phyloP scores from a whole-genome alignment of 35 echinoderm and acorn worm genomes.

The Amphiura filiformis region DNA sequence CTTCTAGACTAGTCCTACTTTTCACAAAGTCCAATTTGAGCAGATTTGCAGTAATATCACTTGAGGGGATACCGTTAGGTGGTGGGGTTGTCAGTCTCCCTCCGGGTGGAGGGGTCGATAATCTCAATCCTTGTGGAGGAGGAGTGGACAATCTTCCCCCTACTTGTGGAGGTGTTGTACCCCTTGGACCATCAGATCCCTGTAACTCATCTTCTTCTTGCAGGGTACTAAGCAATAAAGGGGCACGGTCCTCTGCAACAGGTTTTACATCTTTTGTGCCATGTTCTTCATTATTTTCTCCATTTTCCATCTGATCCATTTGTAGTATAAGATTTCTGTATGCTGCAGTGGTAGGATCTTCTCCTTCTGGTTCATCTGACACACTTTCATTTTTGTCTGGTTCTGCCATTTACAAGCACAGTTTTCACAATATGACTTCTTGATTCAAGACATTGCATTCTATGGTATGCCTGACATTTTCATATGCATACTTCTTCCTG shows the following conservation, averaged over 20 bases:
- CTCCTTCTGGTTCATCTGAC: neutral
- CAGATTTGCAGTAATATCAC: too few species aligned
- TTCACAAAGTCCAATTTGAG: too few species aligned
- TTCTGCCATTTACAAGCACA: slow-evolving; percentile 4
- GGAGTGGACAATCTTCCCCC: neutral
- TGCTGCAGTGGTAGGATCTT: slow-evolving; percentile 54
- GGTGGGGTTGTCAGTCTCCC: too few species aligned
- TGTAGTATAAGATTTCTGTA: slow-evolving; percentile 59
- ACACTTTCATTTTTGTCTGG: neutral
- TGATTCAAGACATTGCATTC: too few species aligned
- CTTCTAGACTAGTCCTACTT: neutral
- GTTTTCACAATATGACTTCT: too few species aligned
- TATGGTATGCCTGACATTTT: too few species aligned
- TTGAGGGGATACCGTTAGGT: too few species aligned
- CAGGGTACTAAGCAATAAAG: neutral
- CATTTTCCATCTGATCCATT: slow-evolving; percentile 53
- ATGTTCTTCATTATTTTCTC: neutral
- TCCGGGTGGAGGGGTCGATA: neutral
- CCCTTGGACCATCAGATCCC: neutral
- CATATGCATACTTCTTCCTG: too few species aligned
- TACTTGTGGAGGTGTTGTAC: neutral
- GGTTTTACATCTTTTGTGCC: neutral
- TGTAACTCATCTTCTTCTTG: neutral
- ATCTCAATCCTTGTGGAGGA: neutral
- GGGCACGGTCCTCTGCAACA: neutral